phyloP scores from a whole-genome alignment of 2,113 vertebrate genomes.

The Hassar affinis region DNA sequence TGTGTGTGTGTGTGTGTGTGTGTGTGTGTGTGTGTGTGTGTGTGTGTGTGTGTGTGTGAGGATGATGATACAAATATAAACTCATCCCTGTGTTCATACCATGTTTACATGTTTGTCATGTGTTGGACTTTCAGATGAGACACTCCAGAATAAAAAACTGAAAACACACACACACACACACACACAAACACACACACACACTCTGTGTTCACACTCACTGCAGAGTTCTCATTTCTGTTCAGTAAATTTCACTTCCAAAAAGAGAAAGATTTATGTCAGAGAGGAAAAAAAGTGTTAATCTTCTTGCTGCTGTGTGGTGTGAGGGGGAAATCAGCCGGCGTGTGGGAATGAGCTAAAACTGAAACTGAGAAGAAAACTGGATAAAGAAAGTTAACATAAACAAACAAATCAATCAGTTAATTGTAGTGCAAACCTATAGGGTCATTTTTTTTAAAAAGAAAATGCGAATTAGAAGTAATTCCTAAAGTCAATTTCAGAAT shows the following conservation, averaged over 20 bases:
- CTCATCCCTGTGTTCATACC: neutral
- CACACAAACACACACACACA: too few species aligned
- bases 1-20: neutral
- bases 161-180: neutral
- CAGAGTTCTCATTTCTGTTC: neutral
- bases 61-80: neutral
- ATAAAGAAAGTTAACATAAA: neutral
- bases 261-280: conserved; percentile 1
- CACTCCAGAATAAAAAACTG: neutral
- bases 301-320: neutral
- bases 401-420: neutral
- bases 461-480: neutral
- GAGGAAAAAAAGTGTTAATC: neutral
- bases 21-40: conserved; percentile 11
- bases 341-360: neutral
- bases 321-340: neutral
- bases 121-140: neutral
- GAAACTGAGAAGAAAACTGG: neutral
- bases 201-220: neutral
- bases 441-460: neutral
- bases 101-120: conserved; percentile 27
- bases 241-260: neutral
- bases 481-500: neutral
- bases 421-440: neutral
- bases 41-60: conserved; percentile 10